phyloP scores from a whole-genome alignment of 2,888 invertebrate species.

The Hermaeophaga mercurialis region DNA sequence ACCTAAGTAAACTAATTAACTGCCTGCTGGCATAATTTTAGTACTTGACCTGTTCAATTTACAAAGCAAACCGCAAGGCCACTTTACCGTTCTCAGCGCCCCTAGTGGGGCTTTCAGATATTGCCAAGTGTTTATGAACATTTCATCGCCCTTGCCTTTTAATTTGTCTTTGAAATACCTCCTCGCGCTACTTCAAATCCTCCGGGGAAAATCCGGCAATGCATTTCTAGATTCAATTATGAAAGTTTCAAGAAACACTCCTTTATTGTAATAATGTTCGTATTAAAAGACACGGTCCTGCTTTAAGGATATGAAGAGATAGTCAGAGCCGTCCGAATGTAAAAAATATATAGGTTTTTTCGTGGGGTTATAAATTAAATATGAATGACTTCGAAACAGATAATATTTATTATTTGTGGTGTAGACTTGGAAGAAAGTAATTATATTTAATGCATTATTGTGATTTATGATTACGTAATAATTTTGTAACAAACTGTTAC shows the following conservation, averaged over 20 bases:
- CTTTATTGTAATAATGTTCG: constrained; percentile 22
- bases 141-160: constrained; percentile 5
- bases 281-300: constrained; percentile 1
- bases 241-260: neutral
- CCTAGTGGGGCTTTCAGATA: neutral
- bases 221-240: constrained; percentile 23
- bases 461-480: no score
- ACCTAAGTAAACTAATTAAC: constrained; percentile 6
- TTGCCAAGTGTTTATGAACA: constrained; percentile 6
- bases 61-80: constrained; percentile 3
- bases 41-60: constrained; percentile 1
- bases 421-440: no score
- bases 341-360: no score
- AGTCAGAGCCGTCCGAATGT: neutral
- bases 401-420: no score
- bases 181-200: constrained; percentile 11
- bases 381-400: no score
- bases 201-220: constrained; percentile 12
- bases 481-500: no score
- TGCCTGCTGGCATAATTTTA: constrained; percentile 1
- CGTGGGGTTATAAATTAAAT: no score
- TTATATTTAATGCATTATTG: no score
- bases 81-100: neutral
- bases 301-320: constrained; percentile 6
- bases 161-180: constrained; percentile 18